These are phyloP conservation scores for Galago senegalensis DNA, from an alignment of 2,797 vertebrate genomes.

Conservation along the genomic window DNA sequence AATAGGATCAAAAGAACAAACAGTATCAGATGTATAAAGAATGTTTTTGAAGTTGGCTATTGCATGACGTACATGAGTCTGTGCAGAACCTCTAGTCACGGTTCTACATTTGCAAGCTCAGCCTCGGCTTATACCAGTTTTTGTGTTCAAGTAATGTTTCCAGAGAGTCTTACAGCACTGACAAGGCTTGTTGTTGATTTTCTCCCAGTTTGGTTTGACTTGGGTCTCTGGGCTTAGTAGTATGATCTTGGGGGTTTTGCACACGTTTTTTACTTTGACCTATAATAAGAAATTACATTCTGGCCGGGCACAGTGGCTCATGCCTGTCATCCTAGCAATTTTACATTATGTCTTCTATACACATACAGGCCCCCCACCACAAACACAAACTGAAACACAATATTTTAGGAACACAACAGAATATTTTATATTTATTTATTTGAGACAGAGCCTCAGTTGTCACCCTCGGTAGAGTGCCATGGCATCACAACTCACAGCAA, in stretches of 20 bases:
- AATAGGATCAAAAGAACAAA: conserved; percentile 68
- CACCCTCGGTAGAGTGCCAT: no score
- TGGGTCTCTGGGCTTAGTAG: conserved; percentile 3
- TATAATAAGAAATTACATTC: not conserved
- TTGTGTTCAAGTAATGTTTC: not conserved
- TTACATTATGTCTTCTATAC: not conserved
- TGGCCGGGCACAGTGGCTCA: no score
- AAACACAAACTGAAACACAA: not conserved
- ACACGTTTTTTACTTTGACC: not conserved
- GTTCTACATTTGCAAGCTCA: not conserved
- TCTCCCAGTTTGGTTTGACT: not conserved
- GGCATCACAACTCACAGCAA: no score
- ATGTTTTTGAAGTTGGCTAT: conserved; percentile 56
- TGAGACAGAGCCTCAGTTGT: no score
- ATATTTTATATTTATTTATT: no score
- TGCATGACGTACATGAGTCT: not conserved
- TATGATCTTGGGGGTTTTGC: not conserved
- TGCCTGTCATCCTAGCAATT: not conserved
- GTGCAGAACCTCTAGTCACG: not conserved
- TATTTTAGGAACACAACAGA: no score
- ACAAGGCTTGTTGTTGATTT: not conserved
- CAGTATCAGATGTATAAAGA: conserved; percentile 37
- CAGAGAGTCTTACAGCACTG: not conserved
- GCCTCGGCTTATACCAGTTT: not conserved
- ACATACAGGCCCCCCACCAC: no score